phyloP scores from a whole-genome alignment of 2,888 invertebrate species.

The Apoderus coryli region DNA sequence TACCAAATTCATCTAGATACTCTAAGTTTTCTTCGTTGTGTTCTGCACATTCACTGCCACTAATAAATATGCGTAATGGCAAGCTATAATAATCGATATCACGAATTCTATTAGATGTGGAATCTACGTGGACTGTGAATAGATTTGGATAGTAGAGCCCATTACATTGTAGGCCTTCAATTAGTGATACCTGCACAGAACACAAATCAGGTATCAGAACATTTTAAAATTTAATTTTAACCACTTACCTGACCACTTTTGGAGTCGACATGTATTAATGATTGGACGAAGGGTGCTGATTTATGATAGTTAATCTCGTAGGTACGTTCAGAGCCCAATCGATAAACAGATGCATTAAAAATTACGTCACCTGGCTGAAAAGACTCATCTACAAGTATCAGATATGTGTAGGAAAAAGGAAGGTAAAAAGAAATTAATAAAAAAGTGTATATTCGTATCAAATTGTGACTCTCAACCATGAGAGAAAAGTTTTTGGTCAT shows the following conservation, averaged over 20 bases:
- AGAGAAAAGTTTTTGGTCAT: constrained; percentile 22
- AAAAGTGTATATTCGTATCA: constrained; percentile 15
- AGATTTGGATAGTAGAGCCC: constrained; percentile 71
- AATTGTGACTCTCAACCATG: constrained; percentile 21
- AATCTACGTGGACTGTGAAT: constrained; percentile 77
- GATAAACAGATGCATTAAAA: constrained; percentile 68
- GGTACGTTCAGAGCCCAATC: constrained; percentile 61
- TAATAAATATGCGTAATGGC: constrained; percentile 59
- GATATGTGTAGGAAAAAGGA: constrained; percentile 21
- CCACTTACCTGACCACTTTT: constrained; percentile 59
- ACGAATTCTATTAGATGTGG: constrained; percentile 61
- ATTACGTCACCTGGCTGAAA: constrained; percentile 49
- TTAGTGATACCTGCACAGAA: too few species aligned
- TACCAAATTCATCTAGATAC: constrained; percentile 28
- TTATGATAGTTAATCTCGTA: constrained; percentile 69
- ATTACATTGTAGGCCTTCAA: constrained; percentile 59
- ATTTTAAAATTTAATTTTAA: too few species aligned
- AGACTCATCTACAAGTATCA: constrained; percentile 29
- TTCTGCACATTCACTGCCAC: constrained; percentile 55
- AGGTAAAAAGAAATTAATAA: constrained; percentile 16
- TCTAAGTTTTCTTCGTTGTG: constrained; percentile 39
- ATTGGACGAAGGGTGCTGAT: constrained; percentile 70
- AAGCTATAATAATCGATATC: constrained; percentile 74
- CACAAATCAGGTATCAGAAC: too few species aligned
- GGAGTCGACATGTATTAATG: constrained; percentile 59